Evolutionary conservation across 2,797 vertebrate genomes (phyloP).

Genomic region (Lagorchestes hirsutus): DNA sequence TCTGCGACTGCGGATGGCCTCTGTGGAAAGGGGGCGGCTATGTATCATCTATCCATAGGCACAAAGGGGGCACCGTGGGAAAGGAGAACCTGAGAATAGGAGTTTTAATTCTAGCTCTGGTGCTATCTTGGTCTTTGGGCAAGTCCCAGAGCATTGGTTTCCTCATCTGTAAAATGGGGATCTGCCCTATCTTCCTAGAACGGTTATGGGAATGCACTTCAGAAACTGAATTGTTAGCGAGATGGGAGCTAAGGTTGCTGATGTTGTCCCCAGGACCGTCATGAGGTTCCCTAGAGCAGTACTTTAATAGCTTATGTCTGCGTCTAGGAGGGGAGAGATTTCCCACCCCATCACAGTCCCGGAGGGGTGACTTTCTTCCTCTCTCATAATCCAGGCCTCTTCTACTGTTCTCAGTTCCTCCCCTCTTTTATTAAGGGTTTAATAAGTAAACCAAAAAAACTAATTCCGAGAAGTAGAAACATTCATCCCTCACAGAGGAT

Average conservation of each 20-base stretch:
- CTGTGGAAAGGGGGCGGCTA: neutral
- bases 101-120: neutral
- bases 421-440: constrained; percentile 50
- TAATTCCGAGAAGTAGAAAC: constrained; percentile 24
- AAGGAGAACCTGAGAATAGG: neutral
- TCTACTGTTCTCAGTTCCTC: neutral
- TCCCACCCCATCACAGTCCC: neutral
- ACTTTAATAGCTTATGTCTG: neutral
- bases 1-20: neutral
- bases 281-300: neutral
- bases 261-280: neutral
- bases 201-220: neutral
- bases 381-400: constrained; percentile 42
- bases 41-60: neutral
- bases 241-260: neutral
- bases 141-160: neutral
- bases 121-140: neutral
- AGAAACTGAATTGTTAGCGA: neutral
- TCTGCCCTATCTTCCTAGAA: neutral
- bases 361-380: neutral
- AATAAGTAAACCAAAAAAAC: constrained; percentile 35
- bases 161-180: neutral
- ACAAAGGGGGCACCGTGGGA: neutral
- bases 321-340: neutral
- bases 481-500: accelerated